These are phyloP conservation scores for Lochmaea crataegi DNA, from an alignment of 2,888 invertebrate species.

Conservation along the genomic window DNA sequence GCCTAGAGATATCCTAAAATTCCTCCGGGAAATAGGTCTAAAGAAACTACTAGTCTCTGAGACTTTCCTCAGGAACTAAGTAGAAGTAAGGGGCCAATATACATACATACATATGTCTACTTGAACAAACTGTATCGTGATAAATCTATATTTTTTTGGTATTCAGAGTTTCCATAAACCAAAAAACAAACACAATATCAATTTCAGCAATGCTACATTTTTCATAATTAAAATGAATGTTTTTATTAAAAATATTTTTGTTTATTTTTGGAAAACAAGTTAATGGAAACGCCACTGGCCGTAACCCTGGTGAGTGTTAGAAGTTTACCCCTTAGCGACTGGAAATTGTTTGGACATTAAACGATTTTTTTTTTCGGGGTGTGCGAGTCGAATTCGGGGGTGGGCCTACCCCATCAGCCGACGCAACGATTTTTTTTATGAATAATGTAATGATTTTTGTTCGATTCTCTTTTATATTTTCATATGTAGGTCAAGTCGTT, in stretches of 20 bases:
- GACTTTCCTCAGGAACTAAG: too few species aligned
- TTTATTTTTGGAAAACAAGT: conserved; percentile 6
- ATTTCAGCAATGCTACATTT: too few species aligned
- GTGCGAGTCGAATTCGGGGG: conserved; percentile 19
- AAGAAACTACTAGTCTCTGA: too few species aligned
- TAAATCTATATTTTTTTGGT: too few species aligned
- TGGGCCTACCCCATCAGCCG: conserved; percentile 22
- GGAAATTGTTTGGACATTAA: conserved; percentile 38
- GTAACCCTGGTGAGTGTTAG: conserved; percentile 36
- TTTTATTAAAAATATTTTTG: background rate
- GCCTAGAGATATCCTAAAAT: too few species aligned
- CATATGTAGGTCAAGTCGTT: conserved; percentile 40
- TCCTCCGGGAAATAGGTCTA: too few species aligned
- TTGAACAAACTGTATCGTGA: too few species aligned
- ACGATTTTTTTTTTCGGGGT: conserved; percentile 28
- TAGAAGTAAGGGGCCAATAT: too few species aligned
- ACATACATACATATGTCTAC: too few species aligned
- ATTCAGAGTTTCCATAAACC: too few species aligned
- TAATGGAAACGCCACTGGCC: conserved; percentile 24
- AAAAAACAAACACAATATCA: too few species aligned
- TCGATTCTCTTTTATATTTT: conserved; percentile 35
- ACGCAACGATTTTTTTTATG: conserved; percentile 31
- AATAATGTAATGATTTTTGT: conserved; percentile 39
- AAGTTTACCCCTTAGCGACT: conserved; percentile 35
- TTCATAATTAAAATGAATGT: background rate